Conservation (phyloP, 2,113 vertebrate genomes). For the Chaenocephalus aceratus region DNA sequence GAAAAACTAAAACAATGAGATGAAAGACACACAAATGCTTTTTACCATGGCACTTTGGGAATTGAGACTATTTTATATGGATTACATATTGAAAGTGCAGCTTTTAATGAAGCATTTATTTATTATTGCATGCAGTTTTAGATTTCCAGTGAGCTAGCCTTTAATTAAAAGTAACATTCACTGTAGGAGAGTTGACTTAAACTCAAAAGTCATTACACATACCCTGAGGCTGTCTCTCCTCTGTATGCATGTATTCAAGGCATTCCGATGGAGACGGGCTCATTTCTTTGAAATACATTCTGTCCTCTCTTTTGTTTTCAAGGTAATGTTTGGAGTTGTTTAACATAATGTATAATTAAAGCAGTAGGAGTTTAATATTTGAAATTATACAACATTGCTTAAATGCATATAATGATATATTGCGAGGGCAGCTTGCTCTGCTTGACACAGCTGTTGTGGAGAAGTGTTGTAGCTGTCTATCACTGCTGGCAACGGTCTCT, state of each 20-base stretch:
- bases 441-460: constrained; percentile 37
- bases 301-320: background rate
- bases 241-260: background rate
- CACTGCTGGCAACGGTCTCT: constrained; percentile 63
- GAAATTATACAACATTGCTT: background rate
- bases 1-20: background rate
- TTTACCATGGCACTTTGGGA: background rate
- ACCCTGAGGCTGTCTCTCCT: background rate
- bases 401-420: constrained; percentile 46
- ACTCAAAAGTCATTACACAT: background rate
- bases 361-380: background rate
- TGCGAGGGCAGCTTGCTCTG: constrained; percentile 42
- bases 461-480: constrained; percentile 60
- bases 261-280: background rate
- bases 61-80: too few relatives aligned
- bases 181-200: background rate
- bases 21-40: background rate
- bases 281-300: background rate
- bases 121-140: background rate
- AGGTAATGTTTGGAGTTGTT: background rate
- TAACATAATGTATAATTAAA: constrained; percentile 6
- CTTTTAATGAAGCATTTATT: background rate
- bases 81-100: too few relatives aligned
- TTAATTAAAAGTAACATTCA: background rate
- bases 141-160: background rate